Evolutionary conservation across 2,888 invertebrate species (phyloP), one percentile per base, ranked within the genome.

Genomic region (Orchesellides sinensis): DNA sequence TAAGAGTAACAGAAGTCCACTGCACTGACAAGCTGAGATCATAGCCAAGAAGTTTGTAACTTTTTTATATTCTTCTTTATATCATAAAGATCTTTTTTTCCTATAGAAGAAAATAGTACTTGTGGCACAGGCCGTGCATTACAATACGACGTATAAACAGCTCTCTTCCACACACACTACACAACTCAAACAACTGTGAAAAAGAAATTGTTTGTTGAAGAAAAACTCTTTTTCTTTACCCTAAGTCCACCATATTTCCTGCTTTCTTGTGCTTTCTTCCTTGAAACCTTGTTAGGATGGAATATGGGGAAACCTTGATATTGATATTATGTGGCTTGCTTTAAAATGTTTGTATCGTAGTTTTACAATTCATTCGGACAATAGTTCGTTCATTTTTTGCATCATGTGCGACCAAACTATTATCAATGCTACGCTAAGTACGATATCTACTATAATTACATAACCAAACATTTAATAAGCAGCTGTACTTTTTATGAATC

Each of bases 101-200:
- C 52, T 52, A 3, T n/a, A 17, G 3, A 52, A 21, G 52, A 52
- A 10, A 21, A 17, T 49, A 49, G 6, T 68, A 5, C 29, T 52
- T 52, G 69, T 69, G 63, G 63, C 45, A 63, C 63, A 40, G 45
- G 21, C 45, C 40, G 63, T 63, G 63, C 23, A 63, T 63, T 63
- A 35, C 40, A 40, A 35, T 40, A 23, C 40, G 29, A 40, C 63
- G 40, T 21, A 19, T 10, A 63, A 63, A 35, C 21, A 63, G 35
- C 40, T 63, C 35, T 23, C 40, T 63, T 21, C 5, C 63, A 54
- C 70, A 69, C 17, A 32, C 14, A 45, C 70, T 45, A 4, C 47
- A 72, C 21, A 72, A 72, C 59, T 72, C 59, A 59, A n/a, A 45
- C 70, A 72, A 72, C 70, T 69, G 69, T 35, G 69, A 56, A 54